phyloP scores from a whole-genome alignment of 2,888 invertebrate species.

The Temnothorax unifasciatus region DNA sequence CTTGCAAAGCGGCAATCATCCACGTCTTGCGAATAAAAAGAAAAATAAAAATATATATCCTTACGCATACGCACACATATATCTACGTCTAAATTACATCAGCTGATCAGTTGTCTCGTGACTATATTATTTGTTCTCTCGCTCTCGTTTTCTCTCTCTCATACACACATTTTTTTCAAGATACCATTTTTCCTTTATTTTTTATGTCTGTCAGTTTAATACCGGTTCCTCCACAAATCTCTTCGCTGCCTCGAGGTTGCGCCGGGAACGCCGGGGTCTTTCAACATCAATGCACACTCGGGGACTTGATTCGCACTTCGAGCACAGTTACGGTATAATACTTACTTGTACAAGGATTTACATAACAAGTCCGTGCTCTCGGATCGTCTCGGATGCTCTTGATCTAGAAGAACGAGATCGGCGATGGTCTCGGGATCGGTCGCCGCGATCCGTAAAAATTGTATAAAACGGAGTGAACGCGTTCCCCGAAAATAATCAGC shows the following conservation, averaged over 20 bases:
- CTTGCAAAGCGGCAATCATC: slow-evolving; percentile 10
- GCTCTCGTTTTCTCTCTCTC: slow-evolving; percentile 17
- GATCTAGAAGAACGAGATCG: slow-evolving; percentile 8
- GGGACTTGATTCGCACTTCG: slow-evolving; percentile 10
- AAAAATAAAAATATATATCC: slow-evolving; percentile 5
- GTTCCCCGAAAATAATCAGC: neutral
- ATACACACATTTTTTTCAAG: slow-evolving; percentile 16
- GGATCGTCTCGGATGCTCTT: neutral
- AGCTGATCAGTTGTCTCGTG: slow-evolving; percentile 40
- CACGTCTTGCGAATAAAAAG: neutral
- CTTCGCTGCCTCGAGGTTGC: neutral
- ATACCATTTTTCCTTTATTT: slow-evolving; percentile 16
- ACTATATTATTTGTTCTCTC: neutral
- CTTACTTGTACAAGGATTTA: slow-evolving; percentile 40
- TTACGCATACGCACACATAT: neutral
- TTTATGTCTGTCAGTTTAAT: neutral
- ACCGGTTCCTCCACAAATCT: neutral
- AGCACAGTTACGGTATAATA: neutral
- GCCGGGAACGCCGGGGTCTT: neutral
- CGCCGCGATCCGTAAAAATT: neutral
- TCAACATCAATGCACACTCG: neutral
- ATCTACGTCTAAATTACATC: slow-evolving; percentile 20
- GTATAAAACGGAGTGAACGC: neutral
- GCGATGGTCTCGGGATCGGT: neutral
- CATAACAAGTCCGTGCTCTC: slow-evolving; percentile 5